Base-by-base conservation (phyloP, 2,113 vertebrate genomes). In the Oenanthe melanoleuca region DNA sequence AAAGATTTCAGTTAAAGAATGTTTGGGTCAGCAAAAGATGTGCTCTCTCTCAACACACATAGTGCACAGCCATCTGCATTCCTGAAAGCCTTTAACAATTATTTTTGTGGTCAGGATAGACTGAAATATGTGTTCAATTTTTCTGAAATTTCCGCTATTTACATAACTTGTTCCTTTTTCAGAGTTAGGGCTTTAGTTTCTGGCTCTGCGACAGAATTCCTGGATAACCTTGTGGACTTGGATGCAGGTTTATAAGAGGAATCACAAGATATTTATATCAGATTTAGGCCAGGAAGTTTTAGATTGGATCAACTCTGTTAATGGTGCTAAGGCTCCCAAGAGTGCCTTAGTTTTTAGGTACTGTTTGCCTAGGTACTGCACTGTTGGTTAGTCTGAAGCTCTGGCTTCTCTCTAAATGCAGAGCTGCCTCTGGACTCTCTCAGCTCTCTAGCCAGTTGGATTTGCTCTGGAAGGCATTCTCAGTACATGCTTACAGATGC, bases 101-200 rank as follows among this genome's bases (percentile, higher is more conserved):
- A 37, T 53, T 93, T 95, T 93, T 77, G n/a, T 50, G 73, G 29
- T 77, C 37, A 77, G 28, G 38, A 77, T 73, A 94, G 84, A 80
- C 42, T 73, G 59, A 95, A 93, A 93, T 73, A 88, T 93, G 25
- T 63, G 33, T 47, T 92, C 33, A 24, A 42, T 80, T 94, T 94
- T 92, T 88, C 23, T 69, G 55, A 85, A 91, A 69, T 31, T 77
- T 69, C 5, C 34, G 63, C 7, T 80, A 26, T 88, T 94, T 94
- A 38, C 71, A 80, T 73, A 80, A 44, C 22, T 61, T 69, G 4
- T 75, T 69, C 80, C 80, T 88, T 64, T 85, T 88, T 88, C 45
- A 44, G 33, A 55, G 23, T 11, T 61, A 52, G 33, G 38, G n/a
- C 55, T 83, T 83, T 92, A 82, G 34, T 80, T 89, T 73, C 55